A percentile compares a stretch with the other conserved stretches of the same genome.
These are phyloP conservation scores for Epicauta chinensis DNA, from an alignment of 1,140 invertebrate species.

Conservation along the genomic window DNA sequence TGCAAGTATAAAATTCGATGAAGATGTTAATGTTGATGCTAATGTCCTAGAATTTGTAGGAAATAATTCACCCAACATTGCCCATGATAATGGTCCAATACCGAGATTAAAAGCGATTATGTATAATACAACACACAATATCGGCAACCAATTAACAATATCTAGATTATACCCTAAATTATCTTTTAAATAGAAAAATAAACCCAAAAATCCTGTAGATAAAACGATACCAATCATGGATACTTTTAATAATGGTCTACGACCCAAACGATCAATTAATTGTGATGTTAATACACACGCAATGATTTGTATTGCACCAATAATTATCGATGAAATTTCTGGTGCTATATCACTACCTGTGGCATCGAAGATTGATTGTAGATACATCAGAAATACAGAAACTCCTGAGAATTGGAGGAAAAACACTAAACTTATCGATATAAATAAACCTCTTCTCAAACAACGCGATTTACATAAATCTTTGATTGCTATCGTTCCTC, in stretches of 20 bases:
- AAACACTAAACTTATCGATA: conserved; percentile 32
- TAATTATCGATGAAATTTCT: neutral
- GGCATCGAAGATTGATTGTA: conserved; percentile 61
- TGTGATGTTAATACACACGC: no score
- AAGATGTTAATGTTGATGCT: conserved; percentile 65
- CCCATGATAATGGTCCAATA: conserved; percentile 76
- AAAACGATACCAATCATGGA: neutral
- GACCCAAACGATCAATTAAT: no score
- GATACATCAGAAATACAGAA: conserved; percentile 75
- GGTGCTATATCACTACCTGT: conserved; percentile 48
- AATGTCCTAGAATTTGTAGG: conserved; percentile 65
- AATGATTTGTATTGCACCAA: no score
- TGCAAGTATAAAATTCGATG: conserved; percentile 67
- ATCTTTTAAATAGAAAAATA: conserved; percentile 5
- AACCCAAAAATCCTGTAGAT: neutral
- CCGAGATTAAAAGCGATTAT: conserved; percentile 44
- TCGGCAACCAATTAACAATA: conserved; percentile 6
- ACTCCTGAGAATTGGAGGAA: conserved; percentile 74
- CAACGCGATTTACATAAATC: no score
- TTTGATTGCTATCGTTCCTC: no score
- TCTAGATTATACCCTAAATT: neutral
- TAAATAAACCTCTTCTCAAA: no score
- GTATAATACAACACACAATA: conserved; percentile 3
- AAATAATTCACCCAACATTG: conserved; percentile 76
- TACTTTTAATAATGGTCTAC: no score